Evolutionary conservation across 1,140 invertebrate genomes (phyloP), one percentile per base, ranked within the genome.

Genomic region (Drosophila repletoides): DNA sequence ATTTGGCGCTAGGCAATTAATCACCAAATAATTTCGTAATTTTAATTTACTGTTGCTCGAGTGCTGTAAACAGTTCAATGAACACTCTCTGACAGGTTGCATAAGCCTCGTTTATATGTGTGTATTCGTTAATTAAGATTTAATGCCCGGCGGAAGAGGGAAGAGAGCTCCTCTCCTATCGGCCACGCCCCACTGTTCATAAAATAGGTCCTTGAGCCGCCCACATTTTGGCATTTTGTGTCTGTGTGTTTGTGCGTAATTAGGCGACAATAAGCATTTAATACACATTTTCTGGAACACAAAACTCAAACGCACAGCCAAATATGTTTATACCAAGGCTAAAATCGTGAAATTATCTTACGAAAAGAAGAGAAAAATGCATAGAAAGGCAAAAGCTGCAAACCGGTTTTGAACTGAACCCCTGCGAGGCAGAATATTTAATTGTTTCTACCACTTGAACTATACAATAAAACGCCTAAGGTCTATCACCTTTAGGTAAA

Each of bases 211-310:
- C 40, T 46, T 64, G 12, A 28, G 24, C 21, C 65, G 17, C 59
- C 64, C 34, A 55, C 38, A 21, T 28, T 45, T 49, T 2, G 9
- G 21, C 64, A 33, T 72, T 28, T n/a, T 31, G 36, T 45, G 2
- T 51, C 40, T 43, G 48, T 83, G 58, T 72, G 52, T 75, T 58
- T 72, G 71, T 72, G 51, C 67, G 80, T 68, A 84, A 84, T 84
- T 86, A 86, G 77, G 80, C 80, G 80, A 80, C 80, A 84, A 86
- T 84, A 84, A 84, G 80, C 81, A 84, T 84, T 84, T 84, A 84
- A 86, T 84, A 86, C 75, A 80, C 80, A 84, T 86, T 86, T 79
- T 75, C 58, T 49, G 14, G 3, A 21, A 55, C 41, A 60, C 51
- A 56, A 56, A 33, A 28, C 9, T 45, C 14, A 14, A 17, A 22